A percentile compares a stretch with the other conserved stretches of the same genome.
Conservation (phyloP, 2,797 vertebrate genomes). For the Eupleurogrammus muticus region DNA sequence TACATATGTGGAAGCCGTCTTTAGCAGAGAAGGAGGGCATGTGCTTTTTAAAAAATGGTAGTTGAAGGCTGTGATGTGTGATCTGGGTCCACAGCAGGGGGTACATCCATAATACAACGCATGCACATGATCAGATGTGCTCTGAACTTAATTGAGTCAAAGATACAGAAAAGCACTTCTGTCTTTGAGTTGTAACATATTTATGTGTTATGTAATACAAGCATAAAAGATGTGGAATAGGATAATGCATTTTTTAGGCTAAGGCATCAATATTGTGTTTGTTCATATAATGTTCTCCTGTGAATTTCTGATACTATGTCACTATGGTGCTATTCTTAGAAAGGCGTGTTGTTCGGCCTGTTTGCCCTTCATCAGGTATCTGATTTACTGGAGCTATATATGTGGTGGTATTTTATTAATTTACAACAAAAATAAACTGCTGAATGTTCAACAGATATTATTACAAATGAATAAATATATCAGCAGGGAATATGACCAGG, state of each 20-base stretch:
- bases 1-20: conserved; percentile 39
- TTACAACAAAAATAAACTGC: too few species aligned
- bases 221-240: conserved; percentile 1
- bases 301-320: conserved; percentile 5
- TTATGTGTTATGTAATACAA: conserved; percentile 37
- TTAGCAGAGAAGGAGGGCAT: conserved; percentile 47
- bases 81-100: conserved; percentile 64
- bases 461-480: background rate
- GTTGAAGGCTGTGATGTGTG: conserved; percentile 52
- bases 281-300: conserved; percentile 2
- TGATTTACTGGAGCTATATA: too few species aligned
- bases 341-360: background rate
- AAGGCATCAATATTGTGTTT: conserved; percentile 17
- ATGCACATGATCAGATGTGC: conserved; percentile 62
- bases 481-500: background rate
- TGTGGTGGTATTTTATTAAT: too few species aligned
- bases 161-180: conserved; percentile 25
- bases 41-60: conserved; percentile 13
- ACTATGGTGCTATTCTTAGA: background rate
- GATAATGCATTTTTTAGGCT: conserved; percentile 19
- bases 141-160: conserved; percentile 35
- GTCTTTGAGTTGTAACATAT: conserved; percentile 31
- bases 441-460: background rate
- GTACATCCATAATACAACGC: conserved; percentile 75
- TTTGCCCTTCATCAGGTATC: too few species aligned